Percentiles rank a stretch among this genome's conserved stretches.
Evolutionary conservation across 2,797 vertebrate species (phyloP).

Genomic region (Crotalus adamanteus): DNA sequence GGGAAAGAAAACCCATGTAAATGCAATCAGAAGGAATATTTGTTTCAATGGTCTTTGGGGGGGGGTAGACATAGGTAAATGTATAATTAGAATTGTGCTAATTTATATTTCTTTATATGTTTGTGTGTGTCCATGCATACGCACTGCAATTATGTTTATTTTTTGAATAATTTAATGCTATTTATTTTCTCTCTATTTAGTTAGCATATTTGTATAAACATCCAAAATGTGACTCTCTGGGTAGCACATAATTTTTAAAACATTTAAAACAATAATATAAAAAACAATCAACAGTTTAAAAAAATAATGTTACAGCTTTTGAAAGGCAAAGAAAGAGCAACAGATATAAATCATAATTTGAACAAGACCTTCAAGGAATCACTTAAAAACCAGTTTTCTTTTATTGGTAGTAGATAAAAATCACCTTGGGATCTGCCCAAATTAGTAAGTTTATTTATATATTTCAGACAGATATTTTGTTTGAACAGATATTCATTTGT

Average conservation of each 20-base stretch:
- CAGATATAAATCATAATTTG: neutral
- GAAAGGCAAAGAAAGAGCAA: neutral
- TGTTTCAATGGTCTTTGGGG: neutral
- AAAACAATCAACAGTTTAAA: neutral
- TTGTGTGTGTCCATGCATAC: fast-evolving
- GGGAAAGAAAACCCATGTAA: neutral
- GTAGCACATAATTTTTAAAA: neutral
- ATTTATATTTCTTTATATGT: neutral
- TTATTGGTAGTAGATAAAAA: neutral
- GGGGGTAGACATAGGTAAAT: neutral
- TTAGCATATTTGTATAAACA: neutral
- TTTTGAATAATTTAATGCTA: neutral
- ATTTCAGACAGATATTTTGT: neutral
- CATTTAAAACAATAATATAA: neutral
- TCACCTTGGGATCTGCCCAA: neutral
- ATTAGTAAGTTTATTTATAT: neutral
- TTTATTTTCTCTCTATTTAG: neutral
- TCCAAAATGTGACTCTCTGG: neutral
- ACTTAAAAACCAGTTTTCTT: neutral
- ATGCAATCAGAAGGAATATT: neutral
- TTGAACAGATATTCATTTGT: neutral
- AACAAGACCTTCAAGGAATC: neutral
- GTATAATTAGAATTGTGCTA: neutral
- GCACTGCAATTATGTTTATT: neutral
- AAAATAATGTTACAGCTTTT: neutral